Base-by-base conservation (phyloP, 2,797 vertebrate genomes). In the Pyrocephalus nanus region DNA sequence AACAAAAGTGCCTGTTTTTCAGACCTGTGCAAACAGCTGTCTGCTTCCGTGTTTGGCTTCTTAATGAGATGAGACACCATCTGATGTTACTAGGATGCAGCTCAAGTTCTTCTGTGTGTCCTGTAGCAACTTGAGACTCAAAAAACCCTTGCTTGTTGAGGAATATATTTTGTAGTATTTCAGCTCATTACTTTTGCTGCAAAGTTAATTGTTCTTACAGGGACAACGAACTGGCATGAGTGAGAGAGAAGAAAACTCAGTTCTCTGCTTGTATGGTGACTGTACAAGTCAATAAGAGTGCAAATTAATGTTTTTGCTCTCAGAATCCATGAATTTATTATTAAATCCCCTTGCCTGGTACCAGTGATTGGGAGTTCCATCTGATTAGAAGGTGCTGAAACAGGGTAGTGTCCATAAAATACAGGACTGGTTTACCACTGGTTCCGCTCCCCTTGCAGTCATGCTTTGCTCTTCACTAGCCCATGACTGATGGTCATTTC, bases 11-110 rank as follows among this genome's bases (percentile, higher is more conserved):
- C 82, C 48, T 85, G 74, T n/a, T 95, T 86, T 84, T 83, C 79
- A 71, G 71, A 88, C 54, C 60, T 82, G 8, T 74, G 25, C 60
- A 77, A 97, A 95, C 57, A 94, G 58, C 55, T 74, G 66, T 95
- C 48, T 55, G 55, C 74, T 97, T 96, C 94, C 23, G 55, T 91
- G 89, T 94, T 80, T 62, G 76, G 66, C 77, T 93, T 96, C 86
- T 82, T 74, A 84, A 78, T 47, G 89, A 84, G 67, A 69, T 67
- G 72, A 94, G 53, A 43, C 1, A 67, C 65, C 5, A 27, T 42
- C 72, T 61, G 61, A 86, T 83, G 69, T 86, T 93, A 80, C 48
- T 73, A 89, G 78, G 94, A 94, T 76, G 66, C 58, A 83, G 88
- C 69, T 94, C 47, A 54, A 16, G 58, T 81, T 87, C 57, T 76